phyloP scores from a whole-genome alignment of 92 coral and sea anemone species.

The Parazoanthus swiftii region DNA sequence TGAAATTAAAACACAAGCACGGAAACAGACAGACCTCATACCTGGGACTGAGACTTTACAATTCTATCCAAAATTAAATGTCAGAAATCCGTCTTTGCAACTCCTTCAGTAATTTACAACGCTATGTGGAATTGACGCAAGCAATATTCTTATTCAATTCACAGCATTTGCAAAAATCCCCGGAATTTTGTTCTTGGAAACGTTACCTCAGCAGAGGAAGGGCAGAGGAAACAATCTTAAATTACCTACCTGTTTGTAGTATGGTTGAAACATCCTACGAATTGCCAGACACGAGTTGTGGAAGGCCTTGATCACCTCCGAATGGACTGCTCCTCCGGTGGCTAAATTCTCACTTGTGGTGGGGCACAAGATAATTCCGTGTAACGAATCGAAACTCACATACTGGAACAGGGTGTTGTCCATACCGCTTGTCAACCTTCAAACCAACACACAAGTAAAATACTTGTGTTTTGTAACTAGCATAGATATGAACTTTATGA shows the following conservation, averaged over 20 bases:
- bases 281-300: constrained; percentile 83
- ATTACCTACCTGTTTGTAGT: constrained; percentile 74
- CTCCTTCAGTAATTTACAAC: too few species aligned
- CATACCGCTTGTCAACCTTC: constrained; percentile 78
- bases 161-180: too few species aligned
- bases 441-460: background rate
- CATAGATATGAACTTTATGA: background rate
- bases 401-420: constrained; percentile 94
- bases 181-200: too few species aligned
- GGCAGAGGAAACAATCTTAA: too few species aligned
- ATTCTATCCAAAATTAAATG: too few species aligned
- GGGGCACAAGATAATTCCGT: constrained; percentile 89
- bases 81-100: too few species aligned
- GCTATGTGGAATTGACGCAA: too few species aligned
- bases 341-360: constrained; percentile 55
- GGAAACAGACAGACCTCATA: too few species aligned
- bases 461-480: background rate
- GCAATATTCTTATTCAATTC: too few species aligned
- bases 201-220: too few species aligned
- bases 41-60: too few species aligned
- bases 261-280: constrained; percentile 79
- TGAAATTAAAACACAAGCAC: too few species aligned
- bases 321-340: constrained; percentile 70
- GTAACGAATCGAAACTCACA: constrained; percentile 80
- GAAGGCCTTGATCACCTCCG: constrained; percentile 82